Evolutionary conservation across 2,797 vertebrate species (phyloP), one percentile per base, ranked within the genome.

Genomic region (Tympanoctomys barrerae): DNA sequence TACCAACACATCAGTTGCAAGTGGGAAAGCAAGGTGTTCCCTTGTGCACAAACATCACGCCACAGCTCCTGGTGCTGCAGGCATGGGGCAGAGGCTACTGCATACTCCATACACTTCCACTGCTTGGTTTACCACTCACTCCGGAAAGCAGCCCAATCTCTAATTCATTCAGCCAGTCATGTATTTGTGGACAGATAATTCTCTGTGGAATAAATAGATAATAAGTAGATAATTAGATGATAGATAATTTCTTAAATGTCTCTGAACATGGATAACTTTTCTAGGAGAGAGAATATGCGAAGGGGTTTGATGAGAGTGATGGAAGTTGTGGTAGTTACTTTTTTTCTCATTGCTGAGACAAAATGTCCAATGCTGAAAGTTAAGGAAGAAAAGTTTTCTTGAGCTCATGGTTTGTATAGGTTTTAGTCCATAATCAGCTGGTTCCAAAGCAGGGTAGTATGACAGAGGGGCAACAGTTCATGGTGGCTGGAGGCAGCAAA

Each of bases 1-100:
- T 57, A 22, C 26, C 52, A 85, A 77, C 11, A 26, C 13, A 12
- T 46, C 13, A 13, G 21, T 12, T 9, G 13, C 39, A 1, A 4
- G 7, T 7, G 16, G 10, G 7, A 33, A 5, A 28, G 31, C 36
- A 5, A 22, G 22, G 0, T 36, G 1, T 9, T 12, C 31, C 49
- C 52, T 68, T 33, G 1, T 14, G 36, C 62, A 52, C 26, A 39
- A 26, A 52, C 10, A 21, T 11, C 73, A 70, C 19, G 26, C 9
- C 11, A 31, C 49, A 28, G 24, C 22, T 14, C 3, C 57, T 31
- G 81, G 54, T 64, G n/a, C 66, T 54, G 2, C 21, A 84, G 39
- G 39, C 3, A 10, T 39, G 42, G 19, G 12, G 0, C 24, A 71
- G 33, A 79, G 26, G 26, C 33, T 22, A 26, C 7, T 8, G 16